Evolutionary conservation across 1,140 invertebrate genomes (phyloP), one percentile per base, ranked within the genome.

Genomic region (Wiebesia pumilae): DNA sequence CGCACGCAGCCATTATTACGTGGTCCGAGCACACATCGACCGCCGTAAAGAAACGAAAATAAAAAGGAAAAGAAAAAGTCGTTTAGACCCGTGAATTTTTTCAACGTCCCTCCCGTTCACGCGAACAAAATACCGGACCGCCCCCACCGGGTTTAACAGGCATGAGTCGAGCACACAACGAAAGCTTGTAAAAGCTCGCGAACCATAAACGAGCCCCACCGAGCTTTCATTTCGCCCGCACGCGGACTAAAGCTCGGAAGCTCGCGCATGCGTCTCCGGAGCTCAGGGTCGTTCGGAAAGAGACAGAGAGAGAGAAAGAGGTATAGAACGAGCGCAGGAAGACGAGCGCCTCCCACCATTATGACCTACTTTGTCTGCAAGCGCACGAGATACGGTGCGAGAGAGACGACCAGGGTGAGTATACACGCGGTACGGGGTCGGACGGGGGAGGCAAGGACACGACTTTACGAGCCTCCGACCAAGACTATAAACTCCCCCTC

Each of bases 401-500:
- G 73, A 83, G 69, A 81, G 75, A 87, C 75, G 87, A 75, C 73
- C 65, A 81, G 35, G 54, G 78, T 30, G 81, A 81, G 67, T 21
- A 71, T 47, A n/a, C 47, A 47, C 1, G 38, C 14, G 16, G 21
- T 40, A 35, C 35, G 78, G 80, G 86, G 47, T 69, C 79, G 82
- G 69, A 67, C 62, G 77, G 82, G n/a, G 67, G 47, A 58, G 83
- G 78, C 81, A 83, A 87, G 87, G 83, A 82, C 83, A 33, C 38
- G 40, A 77, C 47, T 62, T 62, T 71, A 51, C 75, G 40, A 78
- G 71, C 78, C 73, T 73, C 88, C 87, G 35, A 75, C n/a, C 71
- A 83, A 71, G 62, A 79, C 83, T 79, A 85, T 79, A 90, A 87
- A 88, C 83, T 65, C 73, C 73, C 83, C n/a, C 81, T 75, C 87